Evolutionary conservation across 2,888 invertebrate genomes (phyloP).

Genomic region (Mayetiola destructor): DNA sequence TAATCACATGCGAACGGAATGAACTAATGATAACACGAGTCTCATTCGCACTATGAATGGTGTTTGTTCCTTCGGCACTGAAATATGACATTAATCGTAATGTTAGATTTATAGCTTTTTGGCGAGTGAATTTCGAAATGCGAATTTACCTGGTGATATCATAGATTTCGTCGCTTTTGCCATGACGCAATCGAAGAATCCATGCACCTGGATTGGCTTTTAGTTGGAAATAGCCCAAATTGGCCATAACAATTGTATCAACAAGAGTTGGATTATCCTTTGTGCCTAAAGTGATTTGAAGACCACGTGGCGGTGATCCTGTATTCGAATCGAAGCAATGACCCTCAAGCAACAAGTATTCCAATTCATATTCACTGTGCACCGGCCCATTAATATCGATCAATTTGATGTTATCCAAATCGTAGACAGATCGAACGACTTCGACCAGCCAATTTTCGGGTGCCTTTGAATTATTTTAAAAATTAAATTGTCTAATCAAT

Average conservation of each 20-base stretch:
- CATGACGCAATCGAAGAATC: constrained; percentile 76
- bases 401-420: constrained; percentile 91
- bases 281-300: constrained; percentile 91
- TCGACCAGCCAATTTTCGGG: constrained; percentile 96
- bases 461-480: constrained; percentile 40
- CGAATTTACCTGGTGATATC: constrained; percentile 58
- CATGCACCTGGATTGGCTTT: constrained; percentile 97
- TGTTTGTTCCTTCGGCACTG: constrained; percentile 39
- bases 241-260: constrained; percentile 99
- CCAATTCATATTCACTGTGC: constrained; percentile 90
- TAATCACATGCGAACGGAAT: constrained; percentile 71
- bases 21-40: constrained; percentile 31
- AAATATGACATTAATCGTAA: constrained; percentile 14
- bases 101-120: background rate
- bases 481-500: background rate
- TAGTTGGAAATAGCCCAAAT: constrained; percentile 95
- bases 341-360: constrained; percentile 80
- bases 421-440: constrained; percentile 81
- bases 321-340: constrained; percentile 88
- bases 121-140: background rate
- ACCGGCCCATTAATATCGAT: constrained; percentile 82
- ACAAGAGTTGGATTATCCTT: constrained; percentile 59
- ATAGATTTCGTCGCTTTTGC: constrained; percentile 88
- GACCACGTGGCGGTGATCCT: constrained; percentile 88
- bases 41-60: constrained; percentile 32